phyloP scores from a whole-genome alignment of 2,797 vertebrate genomes.

The Spea hammondii region DNA sequence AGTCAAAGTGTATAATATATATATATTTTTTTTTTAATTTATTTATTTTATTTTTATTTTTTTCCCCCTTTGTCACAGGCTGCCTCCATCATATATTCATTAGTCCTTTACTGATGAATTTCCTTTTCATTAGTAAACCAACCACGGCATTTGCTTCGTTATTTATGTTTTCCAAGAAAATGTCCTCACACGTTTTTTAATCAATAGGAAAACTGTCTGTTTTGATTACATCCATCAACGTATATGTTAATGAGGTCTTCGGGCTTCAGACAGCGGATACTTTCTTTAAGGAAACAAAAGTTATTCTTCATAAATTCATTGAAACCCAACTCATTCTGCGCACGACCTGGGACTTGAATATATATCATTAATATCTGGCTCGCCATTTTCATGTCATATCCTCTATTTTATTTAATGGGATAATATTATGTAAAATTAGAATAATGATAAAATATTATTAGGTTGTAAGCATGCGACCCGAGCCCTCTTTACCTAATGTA shows the following conservation, averaged over 20 bases:
- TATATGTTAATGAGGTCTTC: neutral
- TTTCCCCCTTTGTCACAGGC: conserved; percentile 37
- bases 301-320: neutral
- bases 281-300: neutral
- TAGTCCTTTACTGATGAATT: neutral
- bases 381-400: too few species aligned
- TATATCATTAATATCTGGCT: too few species aligned
- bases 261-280: neutral
- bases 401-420: too few species aligned
- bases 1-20: too few species aligned
- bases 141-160: neutral
- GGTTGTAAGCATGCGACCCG: too few species aligned
- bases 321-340: too few species aligned
- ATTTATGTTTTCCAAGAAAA: conserved; percentile 2
- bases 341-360: too few species aligned
- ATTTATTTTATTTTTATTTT: too few species aligned
- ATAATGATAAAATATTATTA: too few species aligned
- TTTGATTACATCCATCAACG: neutral
- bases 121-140: conserved; percentile 6
- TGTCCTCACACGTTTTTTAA: conserved; percentile 5
- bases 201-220: conserved; percentile 5
- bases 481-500: too few species aligned
- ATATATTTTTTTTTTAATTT: too few species aligned
- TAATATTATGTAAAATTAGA: too few species aligned
- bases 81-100: neutral